Percentiles rank a stretch among this genome's conserved stretches.
These are phyloP conservation scores for Cryptus viduatorius DNA, from an alignment of 2,888 invertebrate genomes.

Conservation along the genomic window DNA sequence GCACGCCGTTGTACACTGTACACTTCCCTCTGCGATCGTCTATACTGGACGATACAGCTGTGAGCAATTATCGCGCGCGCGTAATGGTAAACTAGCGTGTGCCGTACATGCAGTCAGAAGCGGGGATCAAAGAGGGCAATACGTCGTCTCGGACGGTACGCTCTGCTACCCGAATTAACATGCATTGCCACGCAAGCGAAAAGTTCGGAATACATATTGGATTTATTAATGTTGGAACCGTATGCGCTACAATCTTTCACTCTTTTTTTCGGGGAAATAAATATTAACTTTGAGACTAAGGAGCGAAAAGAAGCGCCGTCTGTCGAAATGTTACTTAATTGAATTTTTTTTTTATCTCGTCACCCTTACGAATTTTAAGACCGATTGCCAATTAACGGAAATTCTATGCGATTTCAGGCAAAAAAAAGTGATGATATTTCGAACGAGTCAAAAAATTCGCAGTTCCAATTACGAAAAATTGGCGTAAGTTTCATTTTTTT, in stretches of 20 bases:
- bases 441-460: no score
- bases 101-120: constrained; percentile 5
- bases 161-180: background rate
- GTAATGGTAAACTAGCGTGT: constrained; percentile 54
- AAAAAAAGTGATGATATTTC: background rate
- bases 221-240: background rate
- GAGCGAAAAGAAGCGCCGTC: background rate
- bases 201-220: background rate
- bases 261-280: background rate
- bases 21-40: background rate
- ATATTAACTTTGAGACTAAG: background rate
- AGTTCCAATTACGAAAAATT: no score
- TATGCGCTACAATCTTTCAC: no score
- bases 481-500: no score
- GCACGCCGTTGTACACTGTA: background rate
- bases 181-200: background rate
- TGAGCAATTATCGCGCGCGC: constrained; percentile 50
- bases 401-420: background rate
- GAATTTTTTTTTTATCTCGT: no score
- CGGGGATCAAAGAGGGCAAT: constrained; percentile 32
- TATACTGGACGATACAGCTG: constrained; percentile 44
- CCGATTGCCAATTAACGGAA: background rate
- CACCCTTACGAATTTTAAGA: no score
- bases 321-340: no score
- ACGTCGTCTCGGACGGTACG: background rate